Conservation (phyloP, 2,888 invertebrate species). For the Rhodophaea formosa region DNA sequence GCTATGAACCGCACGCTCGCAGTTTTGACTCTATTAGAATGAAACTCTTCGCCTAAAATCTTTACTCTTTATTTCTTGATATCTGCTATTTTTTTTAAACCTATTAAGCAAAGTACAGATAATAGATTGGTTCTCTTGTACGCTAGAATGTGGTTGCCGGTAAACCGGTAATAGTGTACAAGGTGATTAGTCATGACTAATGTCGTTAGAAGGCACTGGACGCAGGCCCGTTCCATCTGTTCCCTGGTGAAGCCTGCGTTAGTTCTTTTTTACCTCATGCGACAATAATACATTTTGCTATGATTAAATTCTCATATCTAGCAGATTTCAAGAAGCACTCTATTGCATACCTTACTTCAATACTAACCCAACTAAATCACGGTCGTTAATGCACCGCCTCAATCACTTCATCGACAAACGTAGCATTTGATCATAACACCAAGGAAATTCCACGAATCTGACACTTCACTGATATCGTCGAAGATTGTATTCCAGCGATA, state of each 20-base stretch:
- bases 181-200: no score
- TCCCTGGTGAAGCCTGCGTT: no score
- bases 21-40: constrained; percentile 78
- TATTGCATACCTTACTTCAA: constrained; percentile 69
- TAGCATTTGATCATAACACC: constrained; percentile 66
- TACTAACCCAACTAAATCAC: constrained; percentile 67
- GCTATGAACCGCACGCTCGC: constrained; percentile 78
- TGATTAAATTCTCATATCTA: not conserved
- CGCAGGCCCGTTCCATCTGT: no score
- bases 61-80: constrained; percentile 62
- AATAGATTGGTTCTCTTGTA: no score
- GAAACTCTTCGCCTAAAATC: constrained; percentile 74
- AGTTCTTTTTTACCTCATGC: no score
- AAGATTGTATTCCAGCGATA: constrained; percentile 33
- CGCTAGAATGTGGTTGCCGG: no score
- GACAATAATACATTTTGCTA: no score
- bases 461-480: constrained; percentile 47
- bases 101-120: not conserved
- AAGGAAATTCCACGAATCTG: constrained; percentile 78
- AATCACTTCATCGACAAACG: constrained; percentile 64
- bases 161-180: no score
- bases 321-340: constrained; percentile 65
- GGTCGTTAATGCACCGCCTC: constrained; percentile 76
- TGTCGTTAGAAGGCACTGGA: no score
- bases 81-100: constrained; percentile 52